Evolutionary conservation across 2,888 invertebrate genomes (phyloP), one percentile per base, ranked within the genome.

Genomic region (Ypsolopha scabrella): DNA sequence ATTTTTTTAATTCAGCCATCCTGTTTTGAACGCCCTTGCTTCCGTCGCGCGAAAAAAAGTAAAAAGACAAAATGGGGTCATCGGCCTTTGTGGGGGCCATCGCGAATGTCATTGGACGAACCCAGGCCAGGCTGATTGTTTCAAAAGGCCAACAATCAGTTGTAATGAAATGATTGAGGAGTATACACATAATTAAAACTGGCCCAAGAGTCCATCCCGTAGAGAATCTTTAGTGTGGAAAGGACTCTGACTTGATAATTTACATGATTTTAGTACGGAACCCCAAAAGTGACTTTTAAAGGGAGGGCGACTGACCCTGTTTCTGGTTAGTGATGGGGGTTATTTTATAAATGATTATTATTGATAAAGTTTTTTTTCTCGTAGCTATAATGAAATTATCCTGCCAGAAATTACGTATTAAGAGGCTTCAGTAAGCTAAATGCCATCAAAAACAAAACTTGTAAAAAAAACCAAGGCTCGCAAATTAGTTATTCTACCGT

Each of bases 141-240:
- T 68, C 65, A 67, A 70, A 65, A 62, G 68, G 62, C 24, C 24
- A 24, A 24, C 24, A 24, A 24, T 24, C 24, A 24, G 24, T 24
- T 24, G 24, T 24, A 24, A 78, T 80, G 75, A 70, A 70, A 77
- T 74, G 75, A 83, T 81, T 80, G 78, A 74, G 75, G 73, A 72
- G 74, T 74, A 73, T 68, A 66, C 70, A 79, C 73, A 82, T 66
- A 85, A 85, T 83, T 85, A 85, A 85, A 83, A 85, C 41, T 50
- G 13, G 34, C 37, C 24, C 4, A 24, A 24, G 24, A 24, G 24
- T 24, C 24, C 24, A 24, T 24, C 2, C 4, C 4, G 2, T 24
- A 24, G 24, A 2, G 24, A 24, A 24, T 24, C 24, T 24, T 24
- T 24, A 4, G 24, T 4, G 24, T 24, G 4, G 24, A 24, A 24